phyloP scores from a whole-genome alignment of 2,113 vertebrate genomes.

The Sceloporus undulatus region DNA sequence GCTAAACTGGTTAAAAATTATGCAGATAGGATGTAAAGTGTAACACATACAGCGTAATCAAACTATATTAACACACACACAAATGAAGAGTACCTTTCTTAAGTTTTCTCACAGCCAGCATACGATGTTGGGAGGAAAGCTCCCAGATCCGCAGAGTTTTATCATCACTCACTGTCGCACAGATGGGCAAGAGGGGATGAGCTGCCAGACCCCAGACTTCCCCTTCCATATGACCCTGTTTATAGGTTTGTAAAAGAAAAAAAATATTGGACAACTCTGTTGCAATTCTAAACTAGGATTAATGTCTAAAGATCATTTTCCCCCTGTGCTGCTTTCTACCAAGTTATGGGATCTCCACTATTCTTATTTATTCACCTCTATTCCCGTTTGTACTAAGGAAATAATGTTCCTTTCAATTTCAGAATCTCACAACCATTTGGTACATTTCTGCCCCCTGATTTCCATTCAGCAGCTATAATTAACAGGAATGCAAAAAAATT shows the following conservation, averaged over 20 bases:
- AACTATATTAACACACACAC: not conserved
- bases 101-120: conserved; percentile 97
- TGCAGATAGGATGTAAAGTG: not conserved
- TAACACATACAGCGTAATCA: not conserved
- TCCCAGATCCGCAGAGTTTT: conserved; percentile 98
- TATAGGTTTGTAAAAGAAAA: conserved; percentile 7
- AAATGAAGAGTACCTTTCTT: conserved; percentile 87
- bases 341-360: not conserved
- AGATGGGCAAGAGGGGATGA: conserved; percentile 94
- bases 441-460: not conserved
- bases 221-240: conserved; percentile 96
- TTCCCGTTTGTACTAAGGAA: not conserved
- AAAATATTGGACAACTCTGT: not conserved
- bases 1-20: not conserved
- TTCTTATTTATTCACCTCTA: not conserved
- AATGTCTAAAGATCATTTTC: not conserved
- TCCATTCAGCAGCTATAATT: not conserved
- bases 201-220: conserved; percentile 96
- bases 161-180: conserved; percentile 96
- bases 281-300: not conserved
- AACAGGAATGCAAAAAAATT: not conserved
- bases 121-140: conserved; percentile 93
- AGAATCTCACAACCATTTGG: not conserved
- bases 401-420: not conserved
- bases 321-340: not conserved